Evolutionary conservation across 2,888 invertebrate species (phyloP).

Genomic region (Opisthograptis luteolata): DNA sequence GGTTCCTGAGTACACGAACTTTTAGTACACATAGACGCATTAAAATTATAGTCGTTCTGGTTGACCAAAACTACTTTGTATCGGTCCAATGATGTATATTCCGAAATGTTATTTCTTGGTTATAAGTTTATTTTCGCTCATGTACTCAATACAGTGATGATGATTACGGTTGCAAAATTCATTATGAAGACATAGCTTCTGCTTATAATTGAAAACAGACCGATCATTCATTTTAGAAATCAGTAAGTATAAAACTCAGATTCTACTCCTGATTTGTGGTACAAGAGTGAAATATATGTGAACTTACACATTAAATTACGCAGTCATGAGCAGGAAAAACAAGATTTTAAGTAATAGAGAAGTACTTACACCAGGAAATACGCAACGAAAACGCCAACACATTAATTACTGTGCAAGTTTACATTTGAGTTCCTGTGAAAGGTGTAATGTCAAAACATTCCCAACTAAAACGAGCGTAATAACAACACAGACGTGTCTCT

Average conservation of each 20-base stretch:
- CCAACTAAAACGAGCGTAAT: constrained; percentile 12
- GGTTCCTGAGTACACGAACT: constrained; percentile 68
- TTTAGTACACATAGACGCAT: constrained; percentile 55
- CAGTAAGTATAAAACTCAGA: too few species aligned
- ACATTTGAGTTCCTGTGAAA: too few species aligned
- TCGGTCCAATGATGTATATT: neutral
- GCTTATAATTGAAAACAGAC: too few species aligned
- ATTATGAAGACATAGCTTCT: neutral
- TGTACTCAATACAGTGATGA: neutral
- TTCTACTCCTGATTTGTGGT: too few species aligned
- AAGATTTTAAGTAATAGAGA: too few species aligned
- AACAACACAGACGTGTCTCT: constrained; percentile 18
- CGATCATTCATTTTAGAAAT: too few species aligned
- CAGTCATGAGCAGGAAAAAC: too few species aligned
- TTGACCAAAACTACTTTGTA: constrained; percentile 32
- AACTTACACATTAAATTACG: too few species aligned
- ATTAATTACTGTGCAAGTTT: too few species aligned
- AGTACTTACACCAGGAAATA: too few species aligned
- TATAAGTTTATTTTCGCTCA: neutral
- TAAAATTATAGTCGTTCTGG: constrained; percentile 39
- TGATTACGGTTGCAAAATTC: neutral
- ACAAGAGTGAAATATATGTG: too few species aligned
- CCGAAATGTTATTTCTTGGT: neutral
- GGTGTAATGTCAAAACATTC: constrained; percentile 20
- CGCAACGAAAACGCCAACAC: too few species aligned